Evolutionary conservation across 1,140 invertebrate genomes (phyloP).

Genomic region (Eufriesea mexicana): DNA sequence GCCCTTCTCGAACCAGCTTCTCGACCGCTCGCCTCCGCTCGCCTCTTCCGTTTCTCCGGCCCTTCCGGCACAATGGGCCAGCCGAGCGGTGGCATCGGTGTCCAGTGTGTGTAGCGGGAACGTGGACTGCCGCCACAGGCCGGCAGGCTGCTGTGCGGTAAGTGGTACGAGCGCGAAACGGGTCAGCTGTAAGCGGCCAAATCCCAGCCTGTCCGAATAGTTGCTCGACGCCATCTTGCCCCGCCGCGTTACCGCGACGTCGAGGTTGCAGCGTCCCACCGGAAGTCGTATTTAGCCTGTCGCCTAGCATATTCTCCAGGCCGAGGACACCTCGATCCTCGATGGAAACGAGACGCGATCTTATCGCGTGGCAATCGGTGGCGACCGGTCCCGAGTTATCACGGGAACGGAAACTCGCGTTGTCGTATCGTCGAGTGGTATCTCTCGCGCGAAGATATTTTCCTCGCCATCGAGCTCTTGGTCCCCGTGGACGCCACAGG

Average conservation of each 20-base stretch:
- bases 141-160: conserved; percentile 48
- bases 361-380: not conserved
- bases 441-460: too few species aligned
- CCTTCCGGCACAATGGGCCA: conserved; percentile 40
- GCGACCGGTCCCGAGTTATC: too few species aligned
- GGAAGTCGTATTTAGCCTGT: conserved; percentile 40
- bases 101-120: conserved; percentile 46
- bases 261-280: conserved; percentile 42
- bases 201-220: conserved; percentile 49
- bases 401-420: too few species aligned
- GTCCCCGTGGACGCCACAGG: too few species aligned
- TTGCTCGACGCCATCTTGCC: not conserved
- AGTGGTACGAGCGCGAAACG: conserved; percentile 67
- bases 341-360: not conserved
- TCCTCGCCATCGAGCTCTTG: too few species aligned
- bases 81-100: conserved; percentile 42
- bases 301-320: not conserved
- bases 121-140: conserved; percentile 24
- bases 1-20: conserved; percentile 21
- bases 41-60: conserved; percentile 28
- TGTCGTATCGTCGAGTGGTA: too few species aligned
- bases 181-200: conserved; percentile 68
- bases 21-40: not conserved
- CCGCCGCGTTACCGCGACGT: not conserved
- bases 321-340: too few species aligned